Evolutionary conservation across 2,113 vertebrate species (phyloP), one percentile per base, ranked within the genome.

Genomic region (Sander vitreus): DNA sequence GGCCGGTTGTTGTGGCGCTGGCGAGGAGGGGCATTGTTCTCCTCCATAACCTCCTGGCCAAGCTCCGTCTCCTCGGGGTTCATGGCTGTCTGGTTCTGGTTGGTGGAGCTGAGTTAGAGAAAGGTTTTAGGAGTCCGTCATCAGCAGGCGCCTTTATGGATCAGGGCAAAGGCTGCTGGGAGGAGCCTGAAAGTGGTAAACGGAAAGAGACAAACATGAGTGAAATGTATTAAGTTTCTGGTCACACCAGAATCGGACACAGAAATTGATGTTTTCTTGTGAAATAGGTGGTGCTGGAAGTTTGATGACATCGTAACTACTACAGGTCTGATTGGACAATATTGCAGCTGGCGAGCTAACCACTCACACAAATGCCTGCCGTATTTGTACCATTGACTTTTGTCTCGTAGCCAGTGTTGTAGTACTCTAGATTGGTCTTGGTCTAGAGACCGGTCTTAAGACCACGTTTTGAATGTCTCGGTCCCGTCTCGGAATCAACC

Each of bases 21-120:
- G 51, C 80, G 85, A 75, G 88, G 57, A 39, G 91, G 48, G 14
- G 93, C 94, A 0, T 95, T 96, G 3, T 96, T 94, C 4, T 95
- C 96, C 86, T 98, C 97, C 23, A 94, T 96, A 57, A 95, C 94
- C 74, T 96, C 97, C 60, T 96, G 95, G 85, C 93, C 95, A 78
- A 93, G 94, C 73, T 94, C 89, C 2, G 84, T 92, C 88, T 97
- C 96, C 89, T 95, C 94, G 85, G 95, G 96, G 94, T 96, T 97
- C 97, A 98, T 98, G 95, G 94, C 91, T 93, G 89, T 82, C 91
- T 92, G 82, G 87, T 84, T 62, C 87, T 11, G 80, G 69, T 47
- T 65, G 23, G 19, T 72, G 53, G 14, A 25, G 13, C 5, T 2
- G 14, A 54, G 21, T 81, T 15, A 27, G 23, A 39, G 15, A 45